Conservation (phyloP, 2,797 vertebrate genomes). For the Knipowitschia caucasica region DNA sequence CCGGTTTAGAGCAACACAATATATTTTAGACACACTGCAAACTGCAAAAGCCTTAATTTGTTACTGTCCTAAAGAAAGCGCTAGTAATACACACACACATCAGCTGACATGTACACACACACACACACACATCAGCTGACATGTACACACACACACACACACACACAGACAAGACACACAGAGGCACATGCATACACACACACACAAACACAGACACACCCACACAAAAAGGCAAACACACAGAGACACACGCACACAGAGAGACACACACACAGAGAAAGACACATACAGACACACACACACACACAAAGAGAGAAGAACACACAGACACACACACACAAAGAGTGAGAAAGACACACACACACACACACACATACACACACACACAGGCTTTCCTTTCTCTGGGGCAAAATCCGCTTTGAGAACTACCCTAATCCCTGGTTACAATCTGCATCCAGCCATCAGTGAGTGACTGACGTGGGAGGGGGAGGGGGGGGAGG, state of each 20-base stretch:
- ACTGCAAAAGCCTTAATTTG: conserved; percentile 58
- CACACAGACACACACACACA: conserved; percentile 21
- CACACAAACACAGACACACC: neutral
- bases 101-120: conserved; percentile 52
- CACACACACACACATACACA: conserved; percentile 17
- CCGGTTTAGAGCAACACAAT: too few relatives aligned
- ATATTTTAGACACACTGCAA: conserved; percentile 57
- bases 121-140: neutral
- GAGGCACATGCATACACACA: too few relatives aligned
- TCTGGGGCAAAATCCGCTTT: conserved; percentile 87
- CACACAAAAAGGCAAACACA: conserved; percentile 34
- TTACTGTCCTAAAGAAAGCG: conserved; percentile 39
- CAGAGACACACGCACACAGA: conserved; percentile 63
- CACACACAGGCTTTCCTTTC: conserved; percentile 70
- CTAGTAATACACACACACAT: conserved; percentile 67
- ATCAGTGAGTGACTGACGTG: conserved; percentile 67
- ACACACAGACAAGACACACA: conserved; percentile 38
- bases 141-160: conserved; percentile 6
- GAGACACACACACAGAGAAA: conserved; percentile 37
- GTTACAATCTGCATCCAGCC: conserved; percentile 87
- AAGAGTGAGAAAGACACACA: too few relatives aligned
- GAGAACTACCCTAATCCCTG: conserved; percentile 85
- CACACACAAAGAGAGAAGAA: conserved; percentile 63
- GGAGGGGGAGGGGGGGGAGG: conserved; percentile 1
- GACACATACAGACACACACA: conserved; percentile 24